Conservation (phyloP, 2,888 invertebrate species). For the Drosophila maculinotata region DNA sequence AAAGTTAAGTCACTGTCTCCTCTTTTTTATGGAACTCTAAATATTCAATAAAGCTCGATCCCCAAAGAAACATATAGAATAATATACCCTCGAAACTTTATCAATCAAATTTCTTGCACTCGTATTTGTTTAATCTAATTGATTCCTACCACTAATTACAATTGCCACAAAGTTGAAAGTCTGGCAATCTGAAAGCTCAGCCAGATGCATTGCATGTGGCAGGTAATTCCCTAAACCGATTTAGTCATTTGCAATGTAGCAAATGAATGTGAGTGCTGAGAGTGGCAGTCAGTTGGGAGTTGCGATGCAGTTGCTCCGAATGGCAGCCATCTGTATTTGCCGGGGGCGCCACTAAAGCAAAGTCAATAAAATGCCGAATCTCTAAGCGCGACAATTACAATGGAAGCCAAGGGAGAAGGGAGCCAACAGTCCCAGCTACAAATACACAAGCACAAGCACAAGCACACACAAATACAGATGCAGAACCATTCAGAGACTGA, state of each 20-base stretch:
- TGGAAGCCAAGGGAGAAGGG: conserved; percentile 9
- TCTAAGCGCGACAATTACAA: conserved; percentile 25
- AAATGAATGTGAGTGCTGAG: conserved; percentile 2
- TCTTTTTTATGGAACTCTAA: no score
- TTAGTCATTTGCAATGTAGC: conserved; percentile 2
- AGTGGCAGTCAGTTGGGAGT: conserved; percentile 6
- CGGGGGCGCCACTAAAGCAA: conserved; percentile 4
- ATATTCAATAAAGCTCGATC: no score
- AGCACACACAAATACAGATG: neutral
- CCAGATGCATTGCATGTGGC: neutral
- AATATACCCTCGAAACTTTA: no score
- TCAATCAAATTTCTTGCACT: no score
- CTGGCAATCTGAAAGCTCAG: no score
- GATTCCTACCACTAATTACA: neutral
- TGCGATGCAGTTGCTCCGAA: neutral
- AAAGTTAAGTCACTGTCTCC: no score
- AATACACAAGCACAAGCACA: neutral
- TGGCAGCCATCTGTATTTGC: no score
- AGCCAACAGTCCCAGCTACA: neutral
- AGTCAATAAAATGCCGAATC: conserved; percentile 32
- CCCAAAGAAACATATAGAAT: no score
- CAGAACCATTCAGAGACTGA: no score
- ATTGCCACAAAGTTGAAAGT: conserved; percentile 4
- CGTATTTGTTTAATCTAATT: no score
- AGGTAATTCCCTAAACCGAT: conserved; percentile 18